Evolutionary conservation across 2,113 vertebrate genomes (phyloP), one percentile per base, ranked within the genome.

Genomic region (Macrotus californicus): DNA sequence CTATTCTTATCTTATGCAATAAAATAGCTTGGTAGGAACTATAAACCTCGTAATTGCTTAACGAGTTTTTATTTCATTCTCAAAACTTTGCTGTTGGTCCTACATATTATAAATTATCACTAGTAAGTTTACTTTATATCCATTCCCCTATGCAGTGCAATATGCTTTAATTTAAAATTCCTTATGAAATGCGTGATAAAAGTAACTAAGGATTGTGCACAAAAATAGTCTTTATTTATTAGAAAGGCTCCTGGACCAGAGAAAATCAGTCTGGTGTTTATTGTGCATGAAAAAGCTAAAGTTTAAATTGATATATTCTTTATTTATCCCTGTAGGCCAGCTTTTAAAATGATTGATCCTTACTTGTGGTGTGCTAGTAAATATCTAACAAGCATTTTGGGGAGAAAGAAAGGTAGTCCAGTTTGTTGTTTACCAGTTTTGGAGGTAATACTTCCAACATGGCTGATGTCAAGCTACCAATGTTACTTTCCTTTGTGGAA

Each of bases 111-210:
- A 92, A 77, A 95, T 43, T 73, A 56, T 86, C 39, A 66, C 29
- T 75, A 83, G n/a, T 80, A 83, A 81, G 77, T 94, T 89, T 87
- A 19, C 15, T 95, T 87, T 91, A 52, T 86, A 75, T 79, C 52
- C 93, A 31, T 94, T 80, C 31, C 67, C n/a, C 26, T n/a, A 83
- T 91, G 7, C 6, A 76, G 61, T 86, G 52, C 91, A 93, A 89
- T 86, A 87, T 87, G 61, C 26, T 87, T 69, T 80, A 86, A 83
- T 93, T 94, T 72, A 96, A 95, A 93, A 54, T 79, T 54, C 69
- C 24, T 73, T 89, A 93, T 83, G 41, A 93, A 89, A 95, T 59
- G 1, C 22, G 89, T 91, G 19, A 52, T 89, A 76, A 93, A 83
- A 95, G 26, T 80, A 87, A 85, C 24, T 72, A 13, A 16, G 0